Evolutionary conservation across 2,888 invertebrate genomes (phyloP).

Genomic region (Flexamia atlantica): DNA sequence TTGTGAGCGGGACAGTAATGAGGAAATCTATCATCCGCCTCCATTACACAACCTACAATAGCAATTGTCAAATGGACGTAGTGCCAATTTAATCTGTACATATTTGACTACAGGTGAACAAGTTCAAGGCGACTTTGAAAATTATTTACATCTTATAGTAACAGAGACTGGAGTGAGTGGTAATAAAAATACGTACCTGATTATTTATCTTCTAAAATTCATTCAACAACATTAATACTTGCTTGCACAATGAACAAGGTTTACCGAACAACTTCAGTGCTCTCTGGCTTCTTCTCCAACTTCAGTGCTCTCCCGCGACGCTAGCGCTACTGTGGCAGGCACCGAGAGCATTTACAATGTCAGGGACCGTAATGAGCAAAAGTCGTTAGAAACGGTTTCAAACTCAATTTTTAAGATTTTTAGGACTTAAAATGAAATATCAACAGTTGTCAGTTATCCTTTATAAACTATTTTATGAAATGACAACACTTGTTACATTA

Average conservation of each 20-base stretch:
- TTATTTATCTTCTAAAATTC: constrained; percentile 26
- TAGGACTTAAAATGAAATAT: constrained; percentile 26
- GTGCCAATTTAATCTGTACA: constrained; percentile 14
- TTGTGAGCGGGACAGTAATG: constrained; percentile 26
- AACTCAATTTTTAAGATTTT: constrained; percentile 2
- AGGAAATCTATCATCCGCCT: not conserved
- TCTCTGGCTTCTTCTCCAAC: constrained; percentile 21
- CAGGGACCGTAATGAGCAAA: constrained; percentile 23
- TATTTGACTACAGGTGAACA: not conserved
- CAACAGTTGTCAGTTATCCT: not conserved
- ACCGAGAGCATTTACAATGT: not conserved
- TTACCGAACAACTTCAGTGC: not conserved
- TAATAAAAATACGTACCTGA: constrained; percentile 1
- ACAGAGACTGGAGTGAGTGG: constrained; percentile 15
- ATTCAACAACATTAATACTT: not conserved
- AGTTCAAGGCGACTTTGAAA: constrained; percentile 15
- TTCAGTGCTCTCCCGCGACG: constrained; percentile 11
- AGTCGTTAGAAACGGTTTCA: constrained; percentile 9
- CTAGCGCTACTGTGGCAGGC: not conserved
- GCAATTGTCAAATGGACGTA: not conserved
- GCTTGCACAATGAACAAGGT: not conserved
- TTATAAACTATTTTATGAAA: constrained; percentile 20
- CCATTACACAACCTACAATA: constrained; percentile 26
- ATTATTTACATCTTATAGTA: constrained; percentile 8
- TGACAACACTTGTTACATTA: not conserved